Base-by-base conservation (phyloP, 2,797 vertebrate genomes). In the Rachycentron canadum region DNA sequence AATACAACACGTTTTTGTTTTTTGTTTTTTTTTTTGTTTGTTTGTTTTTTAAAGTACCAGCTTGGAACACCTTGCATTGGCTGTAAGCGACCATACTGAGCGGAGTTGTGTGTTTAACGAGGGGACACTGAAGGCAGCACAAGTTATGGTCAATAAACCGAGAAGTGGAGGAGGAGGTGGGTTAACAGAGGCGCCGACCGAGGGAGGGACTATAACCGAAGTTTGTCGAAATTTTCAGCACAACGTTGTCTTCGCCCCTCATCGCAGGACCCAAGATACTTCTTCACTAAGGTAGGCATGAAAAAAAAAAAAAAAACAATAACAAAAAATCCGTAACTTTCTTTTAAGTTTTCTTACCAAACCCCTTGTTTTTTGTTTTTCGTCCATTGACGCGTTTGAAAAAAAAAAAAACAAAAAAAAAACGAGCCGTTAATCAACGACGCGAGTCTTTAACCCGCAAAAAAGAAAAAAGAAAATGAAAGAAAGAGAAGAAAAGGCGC, bases 121-220 rank as follows among this genome's bases (percentile, higher is more conserved):
- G 52, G 13, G n/a, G 68, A 1, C 77, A 23, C 0, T 89, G 86
- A 90, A 91, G 30, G 86, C 68, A 66, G 30, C 87, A 66, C 5
- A 0, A 11, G 25, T 57, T 23, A 4, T 0, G 36, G 65, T 58
- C 23, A 25, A 9, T 34, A n/a, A 14, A 32, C 30, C 0, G 45
- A 59, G 55, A 61, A 26, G 43, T 58, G 2, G 13, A 7, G 7
- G 14, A 19, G 8, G 13, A 11, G 43, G 36, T 19, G 50, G 43
- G 28, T 13, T 50, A 26, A 0, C 38, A 14, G 41, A n/a, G 5
- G 19, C 40, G 56, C 3, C 3, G 5, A 17, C 4, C 17, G 49
- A 30, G 69, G 80, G 79, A 66, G 69, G 64, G 66, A 73, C 61
- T 67, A 69, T 1, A 26, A 63, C 69, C 41, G 0, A 70, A 78